Percentiles rank a stretch among this genome's conserved stretches.
Conservation (phyloP, 2,888 invertebrate species). For the Nebria salina region DNA sequence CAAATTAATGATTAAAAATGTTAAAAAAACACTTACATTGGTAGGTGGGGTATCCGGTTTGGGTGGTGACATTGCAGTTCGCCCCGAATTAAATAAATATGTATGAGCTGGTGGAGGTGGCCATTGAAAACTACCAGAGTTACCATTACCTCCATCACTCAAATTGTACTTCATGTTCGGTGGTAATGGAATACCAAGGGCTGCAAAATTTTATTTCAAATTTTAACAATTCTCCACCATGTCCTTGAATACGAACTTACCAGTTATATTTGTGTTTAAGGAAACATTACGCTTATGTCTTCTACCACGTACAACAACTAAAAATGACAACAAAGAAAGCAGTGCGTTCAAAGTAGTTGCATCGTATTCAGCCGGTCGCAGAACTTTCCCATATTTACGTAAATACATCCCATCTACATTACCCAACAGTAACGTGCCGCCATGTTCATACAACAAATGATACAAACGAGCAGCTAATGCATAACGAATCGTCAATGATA, state of each 20-base stretch:
- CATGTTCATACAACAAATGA: constrained; percentile 56
- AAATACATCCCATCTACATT: constrained; percentile 56
- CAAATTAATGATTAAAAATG: not conserved
- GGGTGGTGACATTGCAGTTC: constrained; percentile 57
- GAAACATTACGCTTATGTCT: constrained; percentile 62
- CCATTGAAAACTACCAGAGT: constrained; percentile 48
- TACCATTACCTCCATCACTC: constrained; percentile 19
- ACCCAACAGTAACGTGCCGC: constrained; percentile 55
- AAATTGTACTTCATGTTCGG: constrained; percentile 49
- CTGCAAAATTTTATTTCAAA: constrained; percentile 48
- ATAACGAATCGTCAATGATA: constrained; percentile 58
- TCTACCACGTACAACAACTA: constrained; percentile 56
- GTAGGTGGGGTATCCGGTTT: constrained; percentile 64
- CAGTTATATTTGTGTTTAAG: constrained; percentile 64
- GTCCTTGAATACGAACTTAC: constrained; percentile 54
- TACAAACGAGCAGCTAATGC: constrained; percentile 60
- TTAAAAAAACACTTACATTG: constrained; percentile 55
- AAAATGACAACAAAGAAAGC: constrained; percentile 56
- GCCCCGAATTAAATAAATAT: constrained; percentile 46
- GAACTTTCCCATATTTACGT: constrained; percentile 55
- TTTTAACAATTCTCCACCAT: constrained; percentile 18
- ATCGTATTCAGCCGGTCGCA: constrained; percentile 56
- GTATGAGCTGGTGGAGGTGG: constrained; percentile 53
- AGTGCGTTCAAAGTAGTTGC: constrained; percentile 58
- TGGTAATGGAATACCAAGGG: constrained; percentile 56